These are phyloP conservation scores for Drosophila lacertosa DNA, from an alignment of 1,140 invertebrate genomes.

Conservation along the genomic window DNA sequence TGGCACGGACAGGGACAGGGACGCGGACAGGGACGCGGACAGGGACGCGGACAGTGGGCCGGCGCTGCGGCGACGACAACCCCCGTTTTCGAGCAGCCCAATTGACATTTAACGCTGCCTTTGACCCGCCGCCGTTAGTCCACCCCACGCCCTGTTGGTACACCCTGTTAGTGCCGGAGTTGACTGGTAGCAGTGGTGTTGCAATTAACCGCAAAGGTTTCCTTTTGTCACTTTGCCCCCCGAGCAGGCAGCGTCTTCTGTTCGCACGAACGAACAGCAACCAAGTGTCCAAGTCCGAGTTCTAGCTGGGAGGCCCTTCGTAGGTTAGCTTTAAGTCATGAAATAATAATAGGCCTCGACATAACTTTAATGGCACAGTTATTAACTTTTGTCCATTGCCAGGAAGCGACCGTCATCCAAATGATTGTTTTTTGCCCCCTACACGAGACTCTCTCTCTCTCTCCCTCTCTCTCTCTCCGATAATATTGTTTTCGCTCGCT, in stretches of 20 bases:
- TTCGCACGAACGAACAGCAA: slow-evolving; percentile 30
- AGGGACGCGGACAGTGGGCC: slow-evolving; percentile 18
- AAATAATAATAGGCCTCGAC: slow-evolving; percentile 66
- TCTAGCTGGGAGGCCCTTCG: slow-evolving; percentile 5
- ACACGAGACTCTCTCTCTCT: too few relatives aligned
- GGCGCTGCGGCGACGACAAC: slow-evolving; percentile 27
- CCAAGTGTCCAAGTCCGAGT: slow-evolving; percentile 1
- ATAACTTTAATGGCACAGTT: slow-evolving; percentile 69
- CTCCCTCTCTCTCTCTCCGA: too few relatives aligned
- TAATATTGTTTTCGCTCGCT: slow-evolving; percentile 39
- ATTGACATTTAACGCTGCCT: slow-evolving; percentile 76
- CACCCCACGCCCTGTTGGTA: neutral
- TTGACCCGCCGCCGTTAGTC: slow-evolving; percentile 44
- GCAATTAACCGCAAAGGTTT: slow-evolving; percentile 82
- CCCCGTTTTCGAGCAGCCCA: slow-evolving; percentile 41
- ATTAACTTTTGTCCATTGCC: slow-evolving; percentile 66
- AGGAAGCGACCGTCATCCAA: slow-evolving; percentile 47
- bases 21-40: too few relatives aligned
- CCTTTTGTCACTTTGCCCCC: slow-evolving; percentile 65
- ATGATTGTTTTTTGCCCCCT: slow-evolving; percentile 54
- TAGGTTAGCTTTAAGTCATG: slow-evolving; percentile 66
- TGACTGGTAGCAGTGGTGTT: slow-evolving; percentile 36
- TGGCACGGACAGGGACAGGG: too few relatives aligned
- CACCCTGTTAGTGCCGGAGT: neutral
- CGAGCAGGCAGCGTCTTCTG: slow-evolving; percentile 15